Base-by-base conservation (phyloP, 1,140 invertebrate genomes). In the Ceratoteleas bidentatus region DNA sequence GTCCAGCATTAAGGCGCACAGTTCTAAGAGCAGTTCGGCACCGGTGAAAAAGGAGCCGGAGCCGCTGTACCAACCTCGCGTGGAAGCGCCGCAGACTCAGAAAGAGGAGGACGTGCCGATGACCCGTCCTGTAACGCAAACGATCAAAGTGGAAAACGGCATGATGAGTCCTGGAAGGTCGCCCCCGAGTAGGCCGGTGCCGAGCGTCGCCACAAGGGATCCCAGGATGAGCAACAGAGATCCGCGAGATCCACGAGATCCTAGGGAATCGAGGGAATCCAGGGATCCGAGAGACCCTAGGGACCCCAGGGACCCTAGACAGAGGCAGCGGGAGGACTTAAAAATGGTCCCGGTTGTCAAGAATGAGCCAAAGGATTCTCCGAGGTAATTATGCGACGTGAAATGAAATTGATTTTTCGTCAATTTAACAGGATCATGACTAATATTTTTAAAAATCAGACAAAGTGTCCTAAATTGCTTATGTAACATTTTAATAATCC, bases 1-100 rank as follows among this genome's bases (percentile, higher is more conserved):
- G 50, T 93, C 93, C 13, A 92, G 92, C 0, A 92, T 95, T 74
- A 94, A 94, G 84, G 93, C 93, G 68, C 93, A 93, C 65, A 87
- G 86, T 52, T 87, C 88, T 0, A 86, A 84, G 0, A 74, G 50
- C 6, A 65, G n/a, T 2, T 62, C 83, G n/a, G 16, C 47, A 0
- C 6, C 36, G 54, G 0, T 14, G 9, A 85, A 60, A 36, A 81
- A 70, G 40, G 79, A 56, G 65, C 60, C 58, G 11, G 54, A 81
- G 8, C 24, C 24, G 1, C 54, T 0, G 0, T 53, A 47, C 66
- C 54, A 53, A n/a, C 3, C 33, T 43, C 34, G 14, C 6, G 24
- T 6, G 6, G 70, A 64, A 0, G 24, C 52, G 40, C 40, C 60
- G 10, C 80, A n/a, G 0, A 14, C 8, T 45, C 49, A 68, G 0